These are phyloP conservation scores for Dufourea novaeangliae DNA, from an alignment of 1,140 invertebrate genomes.

Conservation along the genomic window DNA sequence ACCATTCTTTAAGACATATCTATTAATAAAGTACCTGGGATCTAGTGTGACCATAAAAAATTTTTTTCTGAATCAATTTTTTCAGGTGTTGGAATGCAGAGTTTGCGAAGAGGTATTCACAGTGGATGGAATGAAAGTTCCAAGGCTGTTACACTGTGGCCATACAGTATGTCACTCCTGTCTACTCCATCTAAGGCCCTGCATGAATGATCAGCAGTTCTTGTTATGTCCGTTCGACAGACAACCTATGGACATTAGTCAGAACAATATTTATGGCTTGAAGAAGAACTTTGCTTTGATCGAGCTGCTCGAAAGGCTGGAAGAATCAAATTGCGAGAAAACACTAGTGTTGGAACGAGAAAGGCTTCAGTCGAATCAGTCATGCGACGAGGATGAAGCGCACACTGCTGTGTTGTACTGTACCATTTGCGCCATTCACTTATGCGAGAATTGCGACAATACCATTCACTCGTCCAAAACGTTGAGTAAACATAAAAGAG, in stretches of 20 bases:
- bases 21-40: background rate
- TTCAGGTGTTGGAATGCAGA: slow-evolving; percentile 83
- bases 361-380: slow-evolving; percentile 79
- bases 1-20: no score
- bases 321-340: slow-evolving; percentile 77
- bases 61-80: background rate
- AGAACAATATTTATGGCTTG: slow-evolving; percentile 84
- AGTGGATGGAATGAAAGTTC: slow-evolving; percentile 85
- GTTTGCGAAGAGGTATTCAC: slow-evolving; percentile 85
- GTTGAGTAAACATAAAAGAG: slow-evolving; percentile 83
- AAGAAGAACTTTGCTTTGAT: slow-evolving; percentile 87
- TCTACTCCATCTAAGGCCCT: slow-evolving; percentile 81
- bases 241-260: slow-evolving; percentile 83
- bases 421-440: slow-evolving; percentile 83
- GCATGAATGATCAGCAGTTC: slow-evolving; percentile 72
- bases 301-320: slow-evolving; percentile 83
- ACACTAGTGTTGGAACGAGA: slow-evolving; percentile 80
- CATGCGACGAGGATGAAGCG: slow-evolving; percentile 84
- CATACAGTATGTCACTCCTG: slow-evolving; percentile 86
- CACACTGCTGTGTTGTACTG: slow-evolving; percentile 85
- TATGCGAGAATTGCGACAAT: slow-evolving; percentile 84
- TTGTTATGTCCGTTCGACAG: slow-evolving; percentile 85
- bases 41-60: background rate
- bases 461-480: slow-evolving; percentile 84
- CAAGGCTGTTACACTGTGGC: slow-evolving; percentile 84